These are phyloP conservation scores for Rhineura floridana DNA, from an alignment of 2,113 vertebrate genomes.

Conservation along the genomic window DNA sequence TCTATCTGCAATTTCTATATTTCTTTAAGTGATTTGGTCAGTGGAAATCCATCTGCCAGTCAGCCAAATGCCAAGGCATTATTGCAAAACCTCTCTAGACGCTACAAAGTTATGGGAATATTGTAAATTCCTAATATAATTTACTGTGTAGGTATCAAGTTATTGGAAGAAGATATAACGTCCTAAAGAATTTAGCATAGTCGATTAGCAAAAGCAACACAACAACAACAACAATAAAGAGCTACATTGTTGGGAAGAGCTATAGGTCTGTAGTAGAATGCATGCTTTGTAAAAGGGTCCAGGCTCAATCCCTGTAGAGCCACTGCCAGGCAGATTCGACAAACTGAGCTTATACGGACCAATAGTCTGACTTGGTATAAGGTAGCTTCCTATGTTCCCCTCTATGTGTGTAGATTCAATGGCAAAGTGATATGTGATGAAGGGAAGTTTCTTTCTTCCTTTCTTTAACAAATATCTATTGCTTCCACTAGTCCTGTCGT, in stretches of 20 bases:
- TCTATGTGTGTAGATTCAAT: background rate
- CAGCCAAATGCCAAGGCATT: conserved; percentile 21
- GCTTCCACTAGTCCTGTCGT: conserved; percentile 14
- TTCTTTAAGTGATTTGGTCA: conserved; percentile 25
- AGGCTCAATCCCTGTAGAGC: too few relatives aligned
- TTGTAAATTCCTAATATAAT: conserved; percentile 47
- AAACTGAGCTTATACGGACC: too few relatives aligned
- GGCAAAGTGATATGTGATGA: background rate
- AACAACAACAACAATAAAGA: background rate
- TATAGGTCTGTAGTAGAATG: too few relatives aligned
- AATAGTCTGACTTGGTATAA: too few relatives aligned
- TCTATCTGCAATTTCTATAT: conserved; percentile 33
- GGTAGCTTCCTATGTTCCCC: too few relatives aligned
- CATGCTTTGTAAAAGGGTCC: too few relatives aligned
- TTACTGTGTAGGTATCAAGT: conserved; percentile 25
- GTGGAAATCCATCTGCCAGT: conserved; percentile 23
- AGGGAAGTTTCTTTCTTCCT: conserved; percentile 30
- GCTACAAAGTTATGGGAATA: conserved; percentile 54
- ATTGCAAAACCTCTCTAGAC: conserved; percentile 18
- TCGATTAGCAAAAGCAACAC: conserved; percentile 19
- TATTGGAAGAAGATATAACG: conserved; percentile 32
- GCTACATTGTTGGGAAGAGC: too few relatives aligned
- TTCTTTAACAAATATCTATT: conserved; percentile 12
- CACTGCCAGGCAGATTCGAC: too few relatives aligned
- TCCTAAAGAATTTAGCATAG: conserved; percentile 16